A percentile compares a stretch with the other conserved stretches of the same genome.
phyloP scores from a whole-genome alignment of 2,113 vertebrate genomes.

The Thamnophis sirtalis region DNA sequence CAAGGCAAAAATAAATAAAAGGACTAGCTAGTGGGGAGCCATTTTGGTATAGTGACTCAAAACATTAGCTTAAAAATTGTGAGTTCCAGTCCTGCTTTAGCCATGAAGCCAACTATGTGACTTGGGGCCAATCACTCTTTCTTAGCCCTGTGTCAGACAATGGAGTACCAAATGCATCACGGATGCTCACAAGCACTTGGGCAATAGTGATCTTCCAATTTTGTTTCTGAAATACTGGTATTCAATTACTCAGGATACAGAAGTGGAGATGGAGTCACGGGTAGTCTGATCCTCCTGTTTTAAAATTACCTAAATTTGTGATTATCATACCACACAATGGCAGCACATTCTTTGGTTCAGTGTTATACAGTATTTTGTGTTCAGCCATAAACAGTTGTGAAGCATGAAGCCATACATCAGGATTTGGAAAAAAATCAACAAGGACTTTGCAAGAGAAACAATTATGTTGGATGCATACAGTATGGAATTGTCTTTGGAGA shows the following conservation, averaged over 20 bases:
- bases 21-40: neutral
- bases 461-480: neutral
- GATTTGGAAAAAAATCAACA: too few species aligned
- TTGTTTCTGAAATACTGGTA: neutral
- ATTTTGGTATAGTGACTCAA: neutral
- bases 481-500: neutral
- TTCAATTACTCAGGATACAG: neutral
- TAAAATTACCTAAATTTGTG: neutral
- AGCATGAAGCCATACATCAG: neutral
- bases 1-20: neutral
- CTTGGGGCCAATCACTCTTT: neutral
- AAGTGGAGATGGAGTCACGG: neutral
- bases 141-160: neutral
- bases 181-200: neutral
- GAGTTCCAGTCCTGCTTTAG: neutral
- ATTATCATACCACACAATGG: neutral
- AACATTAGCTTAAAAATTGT: neutral
- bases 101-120: neutral
- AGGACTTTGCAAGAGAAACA: neutral
- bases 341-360: neutral
- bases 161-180: neutral
- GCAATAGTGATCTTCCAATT: neutral
- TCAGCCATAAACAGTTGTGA: neutral
- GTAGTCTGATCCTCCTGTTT: neutral
- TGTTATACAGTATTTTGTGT: neutral